Evolutionary conservation across 2,888 invertebrate species (phyloP).

Genomic region (Dryobotodes eremita): DNA sequence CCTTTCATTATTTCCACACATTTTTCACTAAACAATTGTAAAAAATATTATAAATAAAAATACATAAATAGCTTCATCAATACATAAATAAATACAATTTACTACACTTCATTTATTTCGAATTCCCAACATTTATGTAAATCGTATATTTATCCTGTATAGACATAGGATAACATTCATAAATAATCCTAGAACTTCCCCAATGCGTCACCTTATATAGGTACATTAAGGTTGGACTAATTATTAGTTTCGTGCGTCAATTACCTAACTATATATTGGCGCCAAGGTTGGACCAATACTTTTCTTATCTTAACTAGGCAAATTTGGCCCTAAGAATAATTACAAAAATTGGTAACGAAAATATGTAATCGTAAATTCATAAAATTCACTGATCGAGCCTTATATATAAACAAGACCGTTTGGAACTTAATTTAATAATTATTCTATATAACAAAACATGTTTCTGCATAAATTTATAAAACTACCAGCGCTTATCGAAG

Average conservation of each 20-base stretch:
- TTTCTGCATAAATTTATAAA: conserved; percentile 21
- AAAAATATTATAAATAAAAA: neutral
- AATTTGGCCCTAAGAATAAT: neutral
- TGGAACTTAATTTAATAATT: conserved; percentile 1
- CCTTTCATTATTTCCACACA: neutral
- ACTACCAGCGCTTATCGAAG: neutral
- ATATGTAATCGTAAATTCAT: neutral
- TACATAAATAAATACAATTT: conserved; percentile 40
- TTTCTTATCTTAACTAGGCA: neutral
- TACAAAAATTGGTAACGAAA: neutral
- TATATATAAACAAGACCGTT: conserved; percentile 1
- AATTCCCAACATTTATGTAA: conserved; percentile 15
- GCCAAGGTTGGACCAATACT: neutral
- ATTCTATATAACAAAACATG: conserved; percentile 14
- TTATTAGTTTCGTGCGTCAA: conserved; percentile 28
- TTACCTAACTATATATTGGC: conserved; percentile 1
- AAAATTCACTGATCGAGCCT: neutral
- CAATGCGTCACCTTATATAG: conserved; percentile 48
- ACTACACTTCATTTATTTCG: conserved; percentile 34
- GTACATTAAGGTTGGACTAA: conserved; percentile 1
- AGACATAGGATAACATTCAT: conserved; percentile 56
- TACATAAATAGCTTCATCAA: conserved; percentile 12
- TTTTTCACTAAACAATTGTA: neutral
- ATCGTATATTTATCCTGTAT: conserved; percentile 57
- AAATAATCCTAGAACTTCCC: conserved; percentile 60